A percentile compares a stretch with the other conserved stretches of the same genome.
phyloP scores from a whole-genome alignment of 2,113 vertebrate genomes.

The Apteryx owenii region DNA sequence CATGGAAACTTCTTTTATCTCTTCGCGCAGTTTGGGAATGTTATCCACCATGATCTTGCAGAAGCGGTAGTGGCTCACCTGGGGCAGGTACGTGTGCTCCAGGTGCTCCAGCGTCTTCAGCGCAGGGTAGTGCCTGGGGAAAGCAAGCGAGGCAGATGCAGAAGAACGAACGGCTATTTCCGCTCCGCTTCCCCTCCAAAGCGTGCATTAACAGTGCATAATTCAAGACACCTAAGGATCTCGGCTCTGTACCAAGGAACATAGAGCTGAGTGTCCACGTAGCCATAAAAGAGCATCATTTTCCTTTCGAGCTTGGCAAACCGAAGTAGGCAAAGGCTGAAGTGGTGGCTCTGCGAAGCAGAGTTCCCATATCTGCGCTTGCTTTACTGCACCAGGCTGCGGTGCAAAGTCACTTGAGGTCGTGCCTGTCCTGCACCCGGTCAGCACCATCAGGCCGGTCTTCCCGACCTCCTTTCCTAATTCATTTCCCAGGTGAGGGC shows the following conservation, averaged over 20 bases:
- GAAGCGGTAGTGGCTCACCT: slow-evolving; percentile 94
- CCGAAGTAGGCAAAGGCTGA: too few species aligned
- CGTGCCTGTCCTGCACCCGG: too few species aligned
- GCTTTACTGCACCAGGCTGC: too few species aligned
- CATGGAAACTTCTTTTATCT: slow-evolving; percentile 96
- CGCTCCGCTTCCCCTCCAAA: slow-evolving; percentile 48
- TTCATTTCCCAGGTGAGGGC: not conserved
- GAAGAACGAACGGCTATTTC: slow-evolving; percentile 20
- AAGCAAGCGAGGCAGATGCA: not conserved
- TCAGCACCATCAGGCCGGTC: too few species aligned
- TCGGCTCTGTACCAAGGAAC: not conserved
- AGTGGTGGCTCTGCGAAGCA: too few species aligned
- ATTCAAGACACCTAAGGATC: not conserved
- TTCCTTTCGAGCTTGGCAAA: too few species aligned
- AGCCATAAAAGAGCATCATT: not conserved
- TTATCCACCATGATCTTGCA: slow-evolving; percentile 94
- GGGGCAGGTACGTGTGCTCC: slow-evolving; percentile 89
- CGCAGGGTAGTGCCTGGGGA: slow-evolving; percentile 91
- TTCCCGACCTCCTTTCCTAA: too few species aligned
- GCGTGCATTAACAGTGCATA: not conserved
- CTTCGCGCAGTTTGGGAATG: slow-evolving; percentile 88
- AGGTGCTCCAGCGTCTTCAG: slow-evolving; percentile 94
- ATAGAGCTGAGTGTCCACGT: not conserved
- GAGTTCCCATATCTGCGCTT: too few species aligned
- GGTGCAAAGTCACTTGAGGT: too few species aligned